These are phyloP conservation scores for Benthochromis sp. DNA, from an alignment of 2,113 vertebrate genomes.

Conservation along the genomic window DNA sequence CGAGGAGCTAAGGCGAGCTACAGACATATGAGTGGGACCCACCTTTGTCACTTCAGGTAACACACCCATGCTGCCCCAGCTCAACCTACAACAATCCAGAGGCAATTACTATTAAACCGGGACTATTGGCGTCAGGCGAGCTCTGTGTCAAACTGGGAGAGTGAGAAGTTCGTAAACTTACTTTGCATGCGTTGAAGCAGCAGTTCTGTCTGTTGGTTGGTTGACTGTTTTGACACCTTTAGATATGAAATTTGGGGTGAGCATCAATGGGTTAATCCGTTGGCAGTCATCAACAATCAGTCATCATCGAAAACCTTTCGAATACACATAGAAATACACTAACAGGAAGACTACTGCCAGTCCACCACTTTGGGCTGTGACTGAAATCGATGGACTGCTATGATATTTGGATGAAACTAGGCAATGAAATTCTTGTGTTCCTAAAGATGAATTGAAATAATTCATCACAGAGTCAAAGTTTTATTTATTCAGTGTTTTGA, in stretches of 20 bases:
- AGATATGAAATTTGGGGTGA: neutral
- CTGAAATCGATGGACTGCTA: neutral
- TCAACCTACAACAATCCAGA: constrained; percentile 51
- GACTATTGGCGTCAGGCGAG: constrained; percentile 76
- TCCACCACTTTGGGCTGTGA: neutral
- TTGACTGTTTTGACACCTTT: neutral
- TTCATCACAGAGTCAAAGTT: neutral
- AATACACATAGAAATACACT: neutral
- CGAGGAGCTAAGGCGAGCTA: constrained; percentile 79
- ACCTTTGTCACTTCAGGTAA: constrained; percentile 96
- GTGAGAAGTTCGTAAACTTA: neutral
- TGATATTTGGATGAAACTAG: neutral
- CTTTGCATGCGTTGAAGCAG: neutral
- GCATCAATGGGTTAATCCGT: neutral
- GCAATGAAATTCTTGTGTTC: neutral
- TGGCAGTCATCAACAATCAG: neutral
- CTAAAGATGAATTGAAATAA: neutral
- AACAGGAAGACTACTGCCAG: neutral
- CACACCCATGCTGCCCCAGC: constrained; percentile 91
- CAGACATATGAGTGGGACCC: constrained; percentile 91
- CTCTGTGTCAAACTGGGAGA: constrained; percentile 1
- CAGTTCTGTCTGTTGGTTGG: neutral
- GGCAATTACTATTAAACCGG: constrained; percentile 87
- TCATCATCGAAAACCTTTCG: neutral
- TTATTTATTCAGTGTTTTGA: neutral